Base-by-base conservation (phyloP, 2,888 invertebrate genomes). In the Drosophila basisetae region DNA sequence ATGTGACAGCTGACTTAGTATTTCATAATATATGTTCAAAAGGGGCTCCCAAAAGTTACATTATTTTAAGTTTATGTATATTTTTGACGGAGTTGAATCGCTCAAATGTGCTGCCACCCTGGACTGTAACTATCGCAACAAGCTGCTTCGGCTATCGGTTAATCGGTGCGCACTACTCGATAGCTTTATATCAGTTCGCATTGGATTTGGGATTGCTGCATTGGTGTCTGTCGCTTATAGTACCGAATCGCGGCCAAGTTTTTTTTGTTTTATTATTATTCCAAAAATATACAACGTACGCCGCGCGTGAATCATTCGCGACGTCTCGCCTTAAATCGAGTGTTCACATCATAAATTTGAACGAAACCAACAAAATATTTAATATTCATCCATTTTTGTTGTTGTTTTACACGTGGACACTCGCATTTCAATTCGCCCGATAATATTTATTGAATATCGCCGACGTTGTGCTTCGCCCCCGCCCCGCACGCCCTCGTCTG, bases 301-400 rank as follows among this genome's bases (percentile, higher is more conserved):
- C 81, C 80, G 85, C 83, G 76, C 79, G 89, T 84, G 84, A 84
- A 86, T 84, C 84, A 84, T 83, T 73, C 84, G 78, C 77, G 76
- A 75, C 80, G 63, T 64, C 63, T 61, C 78, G 73, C 63, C 50
- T 61, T 52, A 68, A 80, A 72, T 78, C 83, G 72, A 83, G 84
- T 84, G 85, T 78, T 85, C 75, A 88, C 74, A 88, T 47, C 58
- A 71, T 63, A 75, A 55, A 41, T 43, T 52, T 37, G n/a, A 50
- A 62, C 59, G 55, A 54, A 61, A 58, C 52, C 56, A 65, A 13
- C 25, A 47, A 16, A 25, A 47, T 55, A 49, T 49, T 69, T 60
- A 62, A 64, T 73, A 54, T 70, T 47, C 60, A 47, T 25, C 4
- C 16, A 4, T 16, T 47, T 47, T 47, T 25, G 47, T 47, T 47